Evolutionary conservation across 1,140 invertebrate species (phyloP), one percentile per base, ranked within the genome.

Genomic region (Meloidogyne exigua): DNA sequence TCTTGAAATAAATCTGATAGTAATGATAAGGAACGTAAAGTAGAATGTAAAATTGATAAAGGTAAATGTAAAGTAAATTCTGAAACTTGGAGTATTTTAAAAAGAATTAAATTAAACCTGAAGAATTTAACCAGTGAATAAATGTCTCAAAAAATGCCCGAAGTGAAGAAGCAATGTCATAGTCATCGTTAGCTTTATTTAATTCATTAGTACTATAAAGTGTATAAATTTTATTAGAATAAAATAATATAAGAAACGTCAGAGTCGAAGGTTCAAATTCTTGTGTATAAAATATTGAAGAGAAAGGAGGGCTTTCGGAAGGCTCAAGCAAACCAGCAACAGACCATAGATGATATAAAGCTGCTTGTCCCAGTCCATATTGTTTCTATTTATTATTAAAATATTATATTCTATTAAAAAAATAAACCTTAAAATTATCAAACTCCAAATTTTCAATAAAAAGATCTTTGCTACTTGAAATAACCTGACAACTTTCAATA

Each of bases 1-100:
- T 84, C 83, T 32, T 87, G 73, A 69, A 84, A 87, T 15, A 87
- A 66, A 77, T 84, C 83, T n/a, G 85, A 84, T 2, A 84, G 68
- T 15, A 85, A 21, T 10, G 76, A 68, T 32, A 84, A 57, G 12
- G 72, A 73, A 32, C 72, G 72, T 28, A 73, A 36, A 4, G 72
- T 65, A n/a, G 39, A 26, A 75, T 74, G 36, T 49, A 81, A 64
- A 26, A 67, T 68, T 49, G 65, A 21, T 49, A 75, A 36, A 28
- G 68, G 68, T 23, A 69, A 21, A 15, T 25, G 68, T 21, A 36
- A 57, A 57, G 13, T 49, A 44, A 57, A 67, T 15, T 67, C 68
- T 80, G 78, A 63, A 79, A 44, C 11, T 1, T 10, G 12, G n/a
- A 0, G 1, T n/a, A 28, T 21, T 12, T 68, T 11, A 72, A 18